Evolutionary conservation across 2,888 invertebrate genomes (phyloP), one percentile per base, ranked within the genome.

Genomic region (Machimus atricapillus): DNA sequence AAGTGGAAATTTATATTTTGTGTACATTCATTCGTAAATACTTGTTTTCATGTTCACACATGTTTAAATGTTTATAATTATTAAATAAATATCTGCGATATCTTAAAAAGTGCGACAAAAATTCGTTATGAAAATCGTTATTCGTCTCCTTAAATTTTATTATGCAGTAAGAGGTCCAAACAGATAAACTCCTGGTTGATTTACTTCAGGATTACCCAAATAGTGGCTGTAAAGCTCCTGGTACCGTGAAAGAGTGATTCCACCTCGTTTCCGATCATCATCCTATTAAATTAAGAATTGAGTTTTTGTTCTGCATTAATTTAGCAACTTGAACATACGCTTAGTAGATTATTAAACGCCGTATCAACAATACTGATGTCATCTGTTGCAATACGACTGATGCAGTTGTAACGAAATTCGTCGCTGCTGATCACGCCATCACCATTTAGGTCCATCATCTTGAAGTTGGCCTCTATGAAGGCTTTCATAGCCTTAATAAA

Each of bases 141-240:
- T 16, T 77, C 19, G 16, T 40, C 5, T 58, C 37, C 74, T 76
- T 40, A 40, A 73, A 43, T 19, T 81, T 46, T 16, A 73, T 31
- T 76, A 46, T 76, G 23, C 78, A 37, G 19, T 78, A 90, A 97
- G 93, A 58, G 97, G 97, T 76, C 97, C 97, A 91, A 97, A 97
- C 19, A 97, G 94, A 90, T 96, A 95, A 85, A 95, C 95, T 58
- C 96, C 96, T 88, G 95, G 94, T 90, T 95, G 95, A 90, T 95
- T 94, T 87, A 96, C 96, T 89, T 94, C 95, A 56, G 95, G 95
- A 91, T 97, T 96, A 34, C 97, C 96, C 88, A 97, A 94, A 93
- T 96, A 97, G 92, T 96, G 95, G 0, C 96, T 96, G 91, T 97
- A 97, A 3, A 97, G 93, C 91, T 97, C 97, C 91, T 97, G 96